phyloP scores from a whole-genome alignment of 2,797 vertebrate species.

The Falco naumanni region DNA sequence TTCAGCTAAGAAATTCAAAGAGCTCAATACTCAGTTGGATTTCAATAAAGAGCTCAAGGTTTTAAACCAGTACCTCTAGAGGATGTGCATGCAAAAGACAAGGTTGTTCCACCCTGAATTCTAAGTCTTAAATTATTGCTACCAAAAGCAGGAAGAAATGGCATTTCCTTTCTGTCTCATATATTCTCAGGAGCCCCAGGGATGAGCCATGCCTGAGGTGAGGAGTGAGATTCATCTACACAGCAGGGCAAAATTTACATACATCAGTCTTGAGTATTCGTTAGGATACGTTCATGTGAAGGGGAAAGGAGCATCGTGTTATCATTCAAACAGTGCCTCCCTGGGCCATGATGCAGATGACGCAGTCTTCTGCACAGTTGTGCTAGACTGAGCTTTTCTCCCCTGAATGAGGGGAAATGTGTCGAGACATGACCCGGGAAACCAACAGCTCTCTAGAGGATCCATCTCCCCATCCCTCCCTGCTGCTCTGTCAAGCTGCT shows the following conservation, averaged over 20 bases:
- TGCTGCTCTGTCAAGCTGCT: not conserved
- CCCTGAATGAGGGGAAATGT: not conserved
- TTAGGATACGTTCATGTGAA: not conserved
- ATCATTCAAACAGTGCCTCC: not conserved
- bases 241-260: not conserved
- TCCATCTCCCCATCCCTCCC: not conserved
- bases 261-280: not conserved
- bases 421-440: not conserved
- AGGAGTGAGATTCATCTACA: not conserved
- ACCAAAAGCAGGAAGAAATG: conserved; percentile 24
- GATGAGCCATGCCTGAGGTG: not conserved
- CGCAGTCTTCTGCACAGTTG: not conserved
- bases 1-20: conserved; percentile 24
- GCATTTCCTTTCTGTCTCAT: not conserved
- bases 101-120: conserved; percentile 38
- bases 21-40: not conserved
- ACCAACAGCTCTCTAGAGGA: not conserved
- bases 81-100: conserved; percentile 26
- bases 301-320: not conserved
- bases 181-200: not conserved
- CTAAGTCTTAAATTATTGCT: conserved; percentile 24
- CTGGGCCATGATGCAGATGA: not conserved
- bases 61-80: conserved; percentile 15
- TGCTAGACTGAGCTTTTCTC: not conserved
- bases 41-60: conserved; percentile 34